Evolutionary conservation across 2,113 vertebrate genomes (phyloP).

Genomic region (Halcyon malimbica): DNA sequence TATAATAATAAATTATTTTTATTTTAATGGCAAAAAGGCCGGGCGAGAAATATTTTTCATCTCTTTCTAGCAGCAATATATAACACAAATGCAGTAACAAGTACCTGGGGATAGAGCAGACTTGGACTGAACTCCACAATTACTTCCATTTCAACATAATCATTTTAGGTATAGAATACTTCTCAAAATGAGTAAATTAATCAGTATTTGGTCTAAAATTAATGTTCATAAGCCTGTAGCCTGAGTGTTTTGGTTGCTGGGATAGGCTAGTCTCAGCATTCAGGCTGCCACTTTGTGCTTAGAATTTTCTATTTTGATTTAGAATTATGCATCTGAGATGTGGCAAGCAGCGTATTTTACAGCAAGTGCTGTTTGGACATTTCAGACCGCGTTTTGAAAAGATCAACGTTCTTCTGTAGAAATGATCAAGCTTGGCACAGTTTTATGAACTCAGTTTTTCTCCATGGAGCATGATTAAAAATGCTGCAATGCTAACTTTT

Average conservation of each 20-base stretch:
- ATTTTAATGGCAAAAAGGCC: neutral
- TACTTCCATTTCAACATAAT: neutral
- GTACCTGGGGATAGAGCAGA: neutral
- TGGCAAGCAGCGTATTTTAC: neutral
- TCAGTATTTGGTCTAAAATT: neutral
- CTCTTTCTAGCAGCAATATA: neutral
- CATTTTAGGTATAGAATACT: neutral
- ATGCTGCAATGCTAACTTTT: neutral
- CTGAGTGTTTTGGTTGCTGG: neutral
- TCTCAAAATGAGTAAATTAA: neutral
- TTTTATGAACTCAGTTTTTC: neutral
- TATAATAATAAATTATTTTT: too few relatives aligned
- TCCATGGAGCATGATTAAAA: neutral
- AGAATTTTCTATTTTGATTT: slow-evolving; percentile 6
- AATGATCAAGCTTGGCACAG: neutral
- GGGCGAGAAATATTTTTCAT: neutral
- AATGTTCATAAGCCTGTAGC: neutral
- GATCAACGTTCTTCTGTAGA: neutral
- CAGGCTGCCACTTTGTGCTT: neutral
- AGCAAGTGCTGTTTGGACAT: neutral
- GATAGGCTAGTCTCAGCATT: neutral
- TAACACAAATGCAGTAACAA: neutral
- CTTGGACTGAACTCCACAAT: neutral
- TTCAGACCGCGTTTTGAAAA: neutral
- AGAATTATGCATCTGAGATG: neutral